Evolutionary conservation across 2,797 vertebrate species (phyloP).

Genomic region (Xiphorhynchus erythropygius): DNA sequence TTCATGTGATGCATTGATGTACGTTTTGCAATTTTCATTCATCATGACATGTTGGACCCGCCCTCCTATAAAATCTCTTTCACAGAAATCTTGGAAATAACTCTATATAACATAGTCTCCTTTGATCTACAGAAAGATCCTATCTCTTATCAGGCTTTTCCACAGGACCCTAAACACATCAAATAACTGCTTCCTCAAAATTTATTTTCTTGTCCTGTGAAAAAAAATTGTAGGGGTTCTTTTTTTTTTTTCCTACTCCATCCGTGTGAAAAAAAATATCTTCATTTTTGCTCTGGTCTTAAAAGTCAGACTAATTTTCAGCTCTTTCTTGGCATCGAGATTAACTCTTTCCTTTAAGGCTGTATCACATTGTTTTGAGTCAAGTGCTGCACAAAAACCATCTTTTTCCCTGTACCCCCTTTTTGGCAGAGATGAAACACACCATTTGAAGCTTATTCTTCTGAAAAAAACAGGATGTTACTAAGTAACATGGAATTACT

Average conservation of each 20-base stretch:
- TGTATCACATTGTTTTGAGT: not conserved
- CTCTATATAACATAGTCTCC: not conserved
- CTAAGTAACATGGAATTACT: not conserved
- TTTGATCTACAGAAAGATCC: not conserved
- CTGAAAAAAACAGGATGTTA: not conserved
- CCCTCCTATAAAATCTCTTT: not conserved
- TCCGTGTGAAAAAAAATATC: not conserved
- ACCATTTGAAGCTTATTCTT: not conserved
- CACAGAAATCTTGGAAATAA: not conserved
- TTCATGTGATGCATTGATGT: too few species aligned
- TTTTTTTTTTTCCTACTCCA: not conserved
- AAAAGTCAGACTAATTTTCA: not conserved
- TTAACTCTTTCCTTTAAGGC: not conserved
- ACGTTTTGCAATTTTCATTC: not conserved
- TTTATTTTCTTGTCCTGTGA: not conserved
- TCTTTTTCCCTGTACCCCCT: not conserved
- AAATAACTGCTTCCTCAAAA: not conserved
- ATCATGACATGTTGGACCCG: not conserved
- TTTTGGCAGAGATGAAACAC: not conserved
- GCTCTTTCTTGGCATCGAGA: not conserved
- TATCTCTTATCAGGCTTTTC: not conserved
- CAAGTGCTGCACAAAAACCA: not conserved
- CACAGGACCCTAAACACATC: not conserved
- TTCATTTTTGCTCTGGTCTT: not conserved
- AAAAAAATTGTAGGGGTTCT: rapidly evolving